A percentile compares a stretch with the other conserved stretches of the same genome.
These are phyloP conservation scores for Amphimallon solstitiale DNA, from an alignment of 2,888 invertebrate genomes.

Conservation along the genomic window DNA sequence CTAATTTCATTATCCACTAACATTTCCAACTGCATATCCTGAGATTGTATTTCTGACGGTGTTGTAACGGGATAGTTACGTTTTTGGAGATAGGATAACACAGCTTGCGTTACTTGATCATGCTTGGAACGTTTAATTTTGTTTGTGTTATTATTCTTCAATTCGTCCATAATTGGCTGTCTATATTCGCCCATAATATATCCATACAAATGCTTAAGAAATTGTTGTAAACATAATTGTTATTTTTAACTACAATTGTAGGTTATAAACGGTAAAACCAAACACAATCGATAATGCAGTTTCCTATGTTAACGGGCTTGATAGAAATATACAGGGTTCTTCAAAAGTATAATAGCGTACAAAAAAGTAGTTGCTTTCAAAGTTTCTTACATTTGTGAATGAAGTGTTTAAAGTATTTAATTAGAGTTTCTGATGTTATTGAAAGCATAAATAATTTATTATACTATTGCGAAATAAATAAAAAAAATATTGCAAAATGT, in stretches of 20 bases:
- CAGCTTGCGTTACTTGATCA: slow-evolving; percentile 74
- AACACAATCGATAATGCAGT: slow-evolving; percentile 15
- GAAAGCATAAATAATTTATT: too few species aligned
- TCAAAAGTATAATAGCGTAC: too few species aligned
- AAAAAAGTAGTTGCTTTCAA: too few species aligned
- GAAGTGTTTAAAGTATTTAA: too few species aligned
- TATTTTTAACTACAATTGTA: slow-evolving; percentile 6
- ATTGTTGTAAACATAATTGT: slow-evolving; percentile 19
- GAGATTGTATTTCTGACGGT: slow-evolving; percentile 63
- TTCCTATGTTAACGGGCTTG: not conserved
- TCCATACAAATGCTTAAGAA: not conserved
- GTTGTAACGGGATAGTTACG: slow-evolving; percentile 69
- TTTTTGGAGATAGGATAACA: slow-evolving; percentile 75
- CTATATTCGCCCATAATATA: slow-evolving; percentile 39
- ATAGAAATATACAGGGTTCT: not conserved
- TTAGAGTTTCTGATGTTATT: too few species aligned
- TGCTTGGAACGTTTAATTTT: slow-evolving; percentile 73
- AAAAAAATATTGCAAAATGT: too few species aligned
- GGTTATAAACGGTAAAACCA: slow-evolving; percentile 27
- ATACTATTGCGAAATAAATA: too few species aligned
- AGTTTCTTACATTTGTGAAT: too few species aligned
- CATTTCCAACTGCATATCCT: slow-evolving; percentile 74
- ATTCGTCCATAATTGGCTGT: slow-evolving; percentile 53
- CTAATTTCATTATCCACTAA: slow-evolving; percentile 78
- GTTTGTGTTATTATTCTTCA: slow-evolving; percentile 53